These are phyloP conservation scores for Ochotona curzoniae DNA, from an alignment of 2,113 vertebrate genomes.

Conservation along the genomic window DNA sequence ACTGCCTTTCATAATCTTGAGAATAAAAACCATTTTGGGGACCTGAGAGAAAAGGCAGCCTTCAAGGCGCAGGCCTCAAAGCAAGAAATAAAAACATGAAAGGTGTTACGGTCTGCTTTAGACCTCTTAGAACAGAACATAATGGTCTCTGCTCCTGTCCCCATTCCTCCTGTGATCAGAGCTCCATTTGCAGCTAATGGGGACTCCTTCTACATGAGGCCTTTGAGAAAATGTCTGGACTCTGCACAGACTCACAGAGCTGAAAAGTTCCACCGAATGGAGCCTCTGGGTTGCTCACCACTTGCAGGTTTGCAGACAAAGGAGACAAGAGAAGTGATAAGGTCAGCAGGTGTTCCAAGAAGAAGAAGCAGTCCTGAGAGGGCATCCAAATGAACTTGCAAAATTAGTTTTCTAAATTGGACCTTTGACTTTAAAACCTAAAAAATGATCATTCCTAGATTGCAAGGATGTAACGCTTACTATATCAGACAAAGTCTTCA, in stretches of 20 bases:
- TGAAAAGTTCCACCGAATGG: conserved; percentile 66
- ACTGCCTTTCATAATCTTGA: conserved; percentile 75
- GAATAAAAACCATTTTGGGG: conserved; percentile 75
- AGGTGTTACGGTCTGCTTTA: conserved; percentile 74
- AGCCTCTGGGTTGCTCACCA: conserved; percentile 58
- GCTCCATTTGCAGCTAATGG: conserved; percentile 77
- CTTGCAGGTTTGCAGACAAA: conserved; percentile 64
- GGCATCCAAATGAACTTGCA: background rate
- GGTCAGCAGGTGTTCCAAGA: conserved; percentile 59
- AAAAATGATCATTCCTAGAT: background rate
- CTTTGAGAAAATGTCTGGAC: conserved; percentile 65
- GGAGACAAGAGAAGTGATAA: conserved; percentile 51
- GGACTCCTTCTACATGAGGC: conserved; percentile 67
- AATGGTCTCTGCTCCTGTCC: conserved; percentile 77
- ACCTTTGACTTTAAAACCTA: background rate
- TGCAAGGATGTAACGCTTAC: too few relatives aligned
- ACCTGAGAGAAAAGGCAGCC: conserved; percentile 78
- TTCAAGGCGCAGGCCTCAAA: conserved; percentile 80
- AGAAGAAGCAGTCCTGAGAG: conserved; percentile 29
- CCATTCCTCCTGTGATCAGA: conserved; percentile 80
- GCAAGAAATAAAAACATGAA: conserved; percentile 80
- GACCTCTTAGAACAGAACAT: conserved; percentile 80
- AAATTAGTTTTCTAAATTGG: background rate
- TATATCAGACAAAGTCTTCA: background rate
- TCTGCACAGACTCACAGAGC: conserved; percentile 63